Base-by-base conservation (phyloP, 2,888 invertebrate species). In the Pogonocherus hispidulus region DNA sequence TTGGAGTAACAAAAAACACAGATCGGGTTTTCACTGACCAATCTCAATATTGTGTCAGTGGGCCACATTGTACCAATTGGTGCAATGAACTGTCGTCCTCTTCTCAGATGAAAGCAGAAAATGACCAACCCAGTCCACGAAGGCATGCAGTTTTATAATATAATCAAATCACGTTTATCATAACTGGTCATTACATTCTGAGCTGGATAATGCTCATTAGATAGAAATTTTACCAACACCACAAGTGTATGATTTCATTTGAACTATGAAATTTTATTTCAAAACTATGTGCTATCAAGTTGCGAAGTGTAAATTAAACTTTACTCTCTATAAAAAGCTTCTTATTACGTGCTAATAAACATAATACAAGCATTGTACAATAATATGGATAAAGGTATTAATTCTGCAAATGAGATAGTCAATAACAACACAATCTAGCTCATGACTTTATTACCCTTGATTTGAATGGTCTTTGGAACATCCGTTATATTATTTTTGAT, bases 91-190 rank as follows among this genome's bases (percentile, higher is more conserved):
- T 32, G 54, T 11, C 16, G 22, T 52, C 18, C 51, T 49, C 27
- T 32, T 54, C 44, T 46, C 27, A 44, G 54, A 63, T 54, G 63
- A 63, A 63, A 63, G 63, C 51, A 19, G 51, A 62, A 62, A 62
- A 41, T 37, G 37, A 37, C 62, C 51, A 62, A 51, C 37, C 62
- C 62, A 51, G 37, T 20, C 51, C 8, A 11, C 6, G 8, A 22
- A n/a, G 11, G 27, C 35, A 51, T 11, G 19, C 19, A 32, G 3
- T 46, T 55, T 59, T 27, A 47, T 46, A 59, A 32, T 11, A 9
- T 22, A 8, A 47, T 47, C n/a, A n/a, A n/a, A n/a, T 27, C 51
- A 51, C 62, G 62, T 62, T 32, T 59, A 18, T 47, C 47, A 46
- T 6, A 35, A 32, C 23, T 32, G 8, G 20, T 19, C 2, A 14